These are phyloP conservation scores for Caiman crocodilus DNA, from an alignment of 2,797 vertebrate species.

Conservation along the genomic window DNA sequence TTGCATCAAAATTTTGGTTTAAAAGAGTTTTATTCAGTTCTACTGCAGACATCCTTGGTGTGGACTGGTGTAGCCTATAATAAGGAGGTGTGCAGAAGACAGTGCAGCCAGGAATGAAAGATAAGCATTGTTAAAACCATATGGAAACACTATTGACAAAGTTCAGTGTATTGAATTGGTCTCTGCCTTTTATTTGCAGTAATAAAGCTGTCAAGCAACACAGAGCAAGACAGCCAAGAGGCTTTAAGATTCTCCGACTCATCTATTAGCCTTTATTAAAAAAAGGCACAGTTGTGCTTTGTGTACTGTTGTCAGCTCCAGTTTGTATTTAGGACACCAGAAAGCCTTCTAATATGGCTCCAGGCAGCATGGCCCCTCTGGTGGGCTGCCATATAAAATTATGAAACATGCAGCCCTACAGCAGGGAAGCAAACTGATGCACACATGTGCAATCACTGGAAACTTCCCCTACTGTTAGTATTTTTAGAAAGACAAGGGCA, in stretches of 20 bases:
- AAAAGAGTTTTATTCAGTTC: too few species aligned
- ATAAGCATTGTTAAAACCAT: slow-evolving; percentile 61
- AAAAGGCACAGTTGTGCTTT: slow-evolving; percentile 31
- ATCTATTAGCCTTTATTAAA: slow-evolving; percentile 44
- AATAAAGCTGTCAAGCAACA: slow-evolving; percentile 65
- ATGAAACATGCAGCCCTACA: neutral
- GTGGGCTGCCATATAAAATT: neutral
- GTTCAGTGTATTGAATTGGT: slow-evolving; percentile 38
- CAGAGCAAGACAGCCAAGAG: slow-evolving; percentile 40
- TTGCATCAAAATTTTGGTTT: too few species aligned
- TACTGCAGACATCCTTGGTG: too few species aligned
- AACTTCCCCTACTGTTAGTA: neutral
- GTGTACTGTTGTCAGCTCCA: neutral
- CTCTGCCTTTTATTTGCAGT: slow-evolving; percentile 18
- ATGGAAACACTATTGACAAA: slow-evolving; percentile 46
- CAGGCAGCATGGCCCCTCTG: neutral
- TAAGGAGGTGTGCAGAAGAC: slow-evolving; percentile 49
- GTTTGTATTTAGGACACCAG: slow-evolving; percentile 37
- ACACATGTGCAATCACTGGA: neutral
- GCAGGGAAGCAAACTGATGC: neutral
- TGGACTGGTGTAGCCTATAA: neutral
- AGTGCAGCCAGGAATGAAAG: slow-evolving; percentile 60
- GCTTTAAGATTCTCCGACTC: slow-evolving; percentile 41
- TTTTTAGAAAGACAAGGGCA: neutral
- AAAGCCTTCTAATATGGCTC: neutral